These are phyloP conservation scores for Thalassoma bifasciatum DNA, from an alignment of 2,113 vertebrate species.

Conservation along the genomic window DNA sequence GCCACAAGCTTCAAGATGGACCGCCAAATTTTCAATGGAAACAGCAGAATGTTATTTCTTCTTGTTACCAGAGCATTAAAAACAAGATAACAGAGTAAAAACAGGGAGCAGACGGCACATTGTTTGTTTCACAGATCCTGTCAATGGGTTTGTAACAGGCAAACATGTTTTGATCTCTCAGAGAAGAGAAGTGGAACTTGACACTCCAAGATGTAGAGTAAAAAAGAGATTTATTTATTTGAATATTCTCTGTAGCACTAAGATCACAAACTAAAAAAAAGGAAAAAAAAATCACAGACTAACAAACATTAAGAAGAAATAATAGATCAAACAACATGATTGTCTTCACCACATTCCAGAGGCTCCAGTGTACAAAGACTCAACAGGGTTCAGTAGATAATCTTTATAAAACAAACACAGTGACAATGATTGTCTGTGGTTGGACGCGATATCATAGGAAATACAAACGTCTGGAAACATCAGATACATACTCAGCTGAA, in stretches of 20 bases:
- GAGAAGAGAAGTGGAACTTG: background rate
- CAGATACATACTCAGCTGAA: background rate
- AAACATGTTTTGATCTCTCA: background rate
- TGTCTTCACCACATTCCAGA: slow-evolving; percentile 51
- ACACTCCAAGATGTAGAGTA: background rate
- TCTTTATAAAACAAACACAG: slow-evolving; percentile 38
- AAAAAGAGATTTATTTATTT: slow-evolving; percentile 55
- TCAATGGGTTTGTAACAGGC: no score
- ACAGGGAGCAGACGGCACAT: no score
- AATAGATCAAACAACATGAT: slow-evolving; percentile 49
- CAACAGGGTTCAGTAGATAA: background rate
- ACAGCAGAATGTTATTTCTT: no score
- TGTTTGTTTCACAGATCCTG: no score
- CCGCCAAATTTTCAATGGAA: no score
- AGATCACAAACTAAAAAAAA: slow-evolving; percentile 41
- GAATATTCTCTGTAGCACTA: slow-evolving; percentile 44
- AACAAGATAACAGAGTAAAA: no score
- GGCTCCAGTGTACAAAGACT: slow-evolving; percentile 34
- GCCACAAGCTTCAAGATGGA: no score
- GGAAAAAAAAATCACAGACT: slow-evolving; percentile 34
- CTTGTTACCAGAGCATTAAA: no score
- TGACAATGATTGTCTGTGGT: slow-evolving; percentile 59
- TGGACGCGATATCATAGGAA: slow-evolving; percentile 13
- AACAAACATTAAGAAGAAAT: slow-evolving; percentile 27
- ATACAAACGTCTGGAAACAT: background rate